Conservation (phyloP, 2,888 invertebrate genomes). For the Thymelicus acteon region DNA sequence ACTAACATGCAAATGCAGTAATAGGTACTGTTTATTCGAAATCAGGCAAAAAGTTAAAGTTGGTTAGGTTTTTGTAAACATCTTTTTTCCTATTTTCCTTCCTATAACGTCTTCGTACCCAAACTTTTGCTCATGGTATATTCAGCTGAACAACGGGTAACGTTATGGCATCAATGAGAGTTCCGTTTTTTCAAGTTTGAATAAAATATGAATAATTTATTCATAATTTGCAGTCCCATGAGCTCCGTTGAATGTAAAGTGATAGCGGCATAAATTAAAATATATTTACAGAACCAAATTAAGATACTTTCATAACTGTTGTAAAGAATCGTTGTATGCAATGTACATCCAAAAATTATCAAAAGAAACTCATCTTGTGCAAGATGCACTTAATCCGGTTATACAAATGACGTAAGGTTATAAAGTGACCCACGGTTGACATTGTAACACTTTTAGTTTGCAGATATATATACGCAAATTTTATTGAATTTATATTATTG, state of each 20-base stretch:
- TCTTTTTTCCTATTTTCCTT: no score
- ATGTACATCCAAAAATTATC: conserved; percentile 28
- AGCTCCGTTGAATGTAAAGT: background rate
- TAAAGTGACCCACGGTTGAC: conserved; percentile 31
- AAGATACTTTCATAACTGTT: background rate
- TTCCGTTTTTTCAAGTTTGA: no score
- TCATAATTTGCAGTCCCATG: background rate
- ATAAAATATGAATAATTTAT: no score
- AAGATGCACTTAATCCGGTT: conserved; percentile 27
- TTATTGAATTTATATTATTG: background rate
- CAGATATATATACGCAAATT: conserved; percentile 20
- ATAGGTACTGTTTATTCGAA: no score
- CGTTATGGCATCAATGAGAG: no score
- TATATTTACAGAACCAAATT: background rate
- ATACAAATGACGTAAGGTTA: conserved; percentile 21
- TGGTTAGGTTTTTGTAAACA: no score
- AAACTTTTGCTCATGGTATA: no score
- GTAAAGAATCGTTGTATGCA: background rate
- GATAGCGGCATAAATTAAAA: background rate
- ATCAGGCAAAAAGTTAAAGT: no score
- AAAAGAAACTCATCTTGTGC: conserved; percentile 31
- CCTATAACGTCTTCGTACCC: no score
- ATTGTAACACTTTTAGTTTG: conserved; percentile 31
- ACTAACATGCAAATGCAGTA: no score
- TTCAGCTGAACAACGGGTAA: no score